Conservation (phyloP, 2,113 vertebrate genomes). For the Micromys minutus region DNA sequence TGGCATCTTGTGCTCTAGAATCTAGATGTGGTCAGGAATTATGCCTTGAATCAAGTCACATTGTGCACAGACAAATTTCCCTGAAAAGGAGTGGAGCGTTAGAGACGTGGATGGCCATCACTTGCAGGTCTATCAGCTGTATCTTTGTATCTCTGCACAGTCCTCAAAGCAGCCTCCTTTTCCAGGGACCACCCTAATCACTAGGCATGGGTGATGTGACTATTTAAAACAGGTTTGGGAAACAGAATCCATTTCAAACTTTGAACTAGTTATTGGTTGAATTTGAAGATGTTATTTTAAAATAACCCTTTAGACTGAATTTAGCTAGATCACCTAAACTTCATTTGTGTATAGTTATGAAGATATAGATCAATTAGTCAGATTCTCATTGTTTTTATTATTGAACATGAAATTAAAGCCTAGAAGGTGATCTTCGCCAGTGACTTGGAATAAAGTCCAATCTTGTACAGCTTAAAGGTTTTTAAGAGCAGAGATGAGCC, state of each 20-base stretch:
- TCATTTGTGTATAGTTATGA: neutral
- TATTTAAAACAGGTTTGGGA: slow-evolving; percentile 8
- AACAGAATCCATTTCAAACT: slow-evolving; percentile 30
- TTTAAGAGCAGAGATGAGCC: neutral
- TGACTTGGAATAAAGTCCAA: neutral
- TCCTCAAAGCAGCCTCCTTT: neutral
- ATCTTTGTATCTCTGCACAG: neutral
- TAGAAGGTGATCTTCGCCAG: neutral
- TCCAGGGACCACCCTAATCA: neutral
- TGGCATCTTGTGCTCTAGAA: neutral
- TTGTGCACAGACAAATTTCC: neutral
- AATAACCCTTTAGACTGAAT: slow-evolving; percentile 9
- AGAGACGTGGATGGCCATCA: neutral
- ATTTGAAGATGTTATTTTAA: slow-evolving; percentile 9
- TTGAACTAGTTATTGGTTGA: neutral
- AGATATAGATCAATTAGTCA: neutral
- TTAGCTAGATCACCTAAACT: neutral
- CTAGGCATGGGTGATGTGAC: neutral
- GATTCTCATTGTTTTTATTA: neutral
- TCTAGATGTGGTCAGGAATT: neutral
- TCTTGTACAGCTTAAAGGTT: neutral
- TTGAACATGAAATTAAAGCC: neutral
- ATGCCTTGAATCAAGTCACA: neutral
- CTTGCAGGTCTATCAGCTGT: neutral
- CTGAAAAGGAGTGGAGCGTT: neutral